Evolutionary conservation across 2,797 vertebrate species (phyloP).

Genomic region (Alauda arvensis): DNA sequence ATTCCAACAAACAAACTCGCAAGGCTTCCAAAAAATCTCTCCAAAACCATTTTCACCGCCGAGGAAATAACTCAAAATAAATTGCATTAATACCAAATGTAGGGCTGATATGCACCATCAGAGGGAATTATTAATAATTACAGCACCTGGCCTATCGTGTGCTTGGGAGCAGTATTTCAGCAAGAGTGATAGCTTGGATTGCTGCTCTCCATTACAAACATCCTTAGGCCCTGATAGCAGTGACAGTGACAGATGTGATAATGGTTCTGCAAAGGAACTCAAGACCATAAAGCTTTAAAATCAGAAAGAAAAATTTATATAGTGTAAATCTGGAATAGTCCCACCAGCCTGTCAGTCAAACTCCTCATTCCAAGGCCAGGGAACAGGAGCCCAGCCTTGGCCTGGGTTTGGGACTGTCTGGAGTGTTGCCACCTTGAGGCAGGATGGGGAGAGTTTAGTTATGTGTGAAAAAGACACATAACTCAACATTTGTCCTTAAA

Average conservation of each 20-base stretch:
- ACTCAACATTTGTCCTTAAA: no score
- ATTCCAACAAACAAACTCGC: slow-evolving; percentile 32
- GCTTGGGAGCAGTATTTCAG: slow-evolving; percentile 40
- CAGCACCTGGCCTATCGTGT: slow-evolving; percentile 23
- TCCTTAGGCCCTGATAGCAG: background rate
- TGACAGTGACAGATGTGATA: slow-evolving; percentile 35
- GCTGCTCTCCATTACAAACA: slow-evolving; percentile 19
- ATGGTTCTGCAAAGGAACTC: slow-evolving; percentile 24
- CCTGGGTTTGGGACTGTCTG: background rate
- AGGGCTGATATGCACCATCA: background rate
- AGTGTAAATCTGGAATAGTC: background rate
- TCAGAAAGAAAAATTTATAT: background rate
- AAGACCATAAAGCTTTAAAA: slow-evolving; percentile 22
- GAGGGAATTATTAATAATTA: slow-evolving; percentile 44
- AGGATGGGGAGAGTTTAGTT: background rate
- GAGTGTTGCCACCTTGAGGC: slow-evolving; percentile 37
- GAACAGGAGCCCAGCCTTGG: background rate
- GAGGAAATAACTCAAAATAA: slow-evolving; percentile 23
- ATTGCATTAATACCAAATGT: slow-evolving; percentile 22
- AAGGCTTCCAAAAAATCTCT: background rate
- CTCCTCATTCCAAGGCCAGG: background rate
- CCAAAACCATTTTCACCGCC: background rate
- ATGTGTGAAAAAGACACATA: background rate
- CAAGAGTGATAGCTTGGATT: slow-evolving; percentile 11
- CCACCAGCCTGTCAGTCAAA: background rate